phyloP scores from a whole-genome alignment of 2,113 vertebrate species.

The Balaeniceps rex region DNA sequence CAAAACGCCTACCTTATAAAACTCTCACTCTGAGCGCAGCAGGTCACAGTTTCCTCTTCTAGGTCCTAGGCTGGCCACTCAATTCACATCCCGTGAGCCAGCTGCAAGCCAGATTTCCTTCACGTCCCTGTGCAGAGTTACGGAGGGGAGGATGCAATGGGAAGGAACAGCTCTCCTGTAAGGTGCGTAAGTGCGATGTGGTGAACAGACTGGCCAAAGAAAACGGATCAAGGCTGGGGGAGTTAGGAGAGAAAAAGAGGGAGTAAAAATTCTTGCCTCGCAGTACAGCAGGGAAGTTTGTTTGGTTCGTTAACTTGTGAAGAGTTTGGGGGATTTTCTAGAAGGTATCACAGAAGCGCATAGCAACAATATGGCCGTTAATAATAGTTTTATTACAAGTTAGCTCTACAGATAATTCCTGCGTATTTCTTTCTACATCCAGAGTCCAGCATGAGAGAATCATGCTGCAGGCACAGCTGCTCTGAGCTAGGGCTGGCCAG shows the following conservation, averaged over 20 bases:
- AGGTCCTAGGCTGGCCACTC: neutral
- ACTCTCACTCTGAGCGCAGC: neutral
- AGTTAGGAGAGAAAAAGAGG: neutral
- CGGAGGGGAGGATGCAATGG: neutral
- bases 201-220: neutral
- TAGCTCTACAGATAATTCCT: neutral
- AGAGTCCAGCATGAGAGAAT: neutral
- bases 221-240: neutral
- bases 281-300: neutral
- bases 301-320: neutral
- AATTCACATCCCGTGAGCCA: neutral
- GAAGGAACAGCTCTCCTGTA: neutral
- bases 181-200: neutral
- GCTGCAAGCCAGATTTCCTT: constrained; percentile 4
- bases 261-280: neutral
- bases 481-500: neutral
- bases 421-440: neutral
- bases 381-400: neutral
- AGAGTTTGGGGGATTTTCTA: neutral
- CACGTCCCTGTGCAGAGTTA: neutral
- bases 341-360: neutral
- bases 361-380: neutral
- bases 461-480: neutral
- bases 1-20: neutral
- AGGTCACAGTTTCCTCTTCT: neutral